Evolutionary conservation across 2,888 invertebrate genomes (phyloP).

Genomic region (Julus scandinavius): DNA sequence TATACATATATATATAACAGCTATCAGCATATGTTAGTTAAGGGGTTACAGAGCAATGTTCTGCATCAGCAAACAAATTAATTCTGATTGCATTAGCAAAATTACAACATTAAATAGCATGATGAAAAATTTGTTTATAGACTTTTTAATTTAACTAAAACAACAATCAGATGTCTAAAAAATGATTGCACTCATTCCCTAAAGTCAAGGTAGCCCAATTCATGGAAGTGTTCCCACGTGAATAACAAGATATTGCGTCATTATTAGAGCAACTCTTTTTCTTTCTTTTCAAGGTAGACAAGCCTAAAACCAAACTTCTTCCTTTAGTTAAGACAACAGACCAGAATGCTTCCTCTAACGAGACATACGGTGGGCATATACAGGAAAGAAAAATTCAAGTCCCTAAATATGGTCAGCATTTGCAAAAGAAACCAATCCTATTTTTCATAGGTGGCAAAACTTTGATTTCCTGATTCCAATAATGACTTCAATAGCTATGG

Average conservation of each 20-base stretch:
- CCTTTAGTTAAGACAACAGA: background rate
- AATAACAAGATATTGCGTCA: slow-evolving; percentile 8
- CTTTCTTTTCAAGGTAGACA: background rate
- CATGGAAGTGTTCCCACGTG: background rate
- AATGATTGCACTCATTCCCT: background rate
- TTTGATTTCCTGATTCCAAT: background rate
- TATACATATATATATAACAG: background rate
- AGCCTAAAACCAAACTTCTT: background rate
- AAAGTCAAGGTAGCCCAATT: background rate
- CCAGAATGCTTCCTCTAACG: background rate
- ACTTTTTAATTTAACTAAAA: background rate
- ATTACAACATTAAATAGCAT: background rate
- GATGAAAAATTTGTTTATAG: background rate
- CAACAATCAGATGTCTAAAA: background rate
- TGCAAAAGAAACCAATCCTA: too few species aligned
- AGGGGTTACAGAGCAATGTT: too few species aligned
- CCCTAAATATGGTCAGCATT: too few species aligned
- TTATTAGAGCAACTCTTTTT: background rate
- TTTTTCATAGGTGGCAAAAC: background rate
- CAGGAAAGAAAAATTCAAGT: too few species aligned
- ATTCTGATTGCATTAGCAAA: background rate
- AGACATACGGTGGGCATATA: background rate
- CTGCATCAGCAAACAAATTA: background rate
- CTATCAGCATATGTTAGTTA: too few species aligned
- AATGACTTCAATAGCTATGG: too few species aligned